Conservation (phyloP, 2,888 invertebrate species). For the Temnothorax unifasciatus region DNA sequence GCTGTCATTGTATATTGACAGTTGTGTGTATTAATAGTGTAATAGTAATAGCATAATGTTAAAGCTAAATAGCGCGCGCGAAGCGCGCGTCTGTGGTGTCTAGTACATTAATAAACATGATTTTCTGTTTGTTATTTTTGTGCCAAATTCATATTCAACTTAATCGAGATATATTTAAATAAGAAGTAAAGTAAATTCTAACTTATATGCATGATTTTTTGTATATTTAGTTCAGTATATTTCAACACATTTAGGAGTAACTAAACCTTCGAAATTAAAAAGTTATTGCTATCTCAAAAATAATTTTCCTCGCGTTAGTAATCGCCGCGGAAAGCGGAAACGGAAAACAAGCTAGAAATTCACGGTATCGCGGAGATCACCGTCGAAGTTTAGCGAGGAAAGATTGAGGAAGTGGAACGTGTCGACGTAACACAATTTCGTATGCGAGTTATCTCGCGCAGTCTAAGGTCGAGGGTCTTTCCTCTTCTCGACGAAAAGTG, state of each 20-base stretch:
- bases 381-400: slow-evolving; percentile 43
- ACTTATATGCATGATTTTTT: background rate
- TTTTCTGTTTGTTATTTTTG: background rate
- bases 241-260: background rate
- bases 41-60: no score
- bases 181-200: background rate
- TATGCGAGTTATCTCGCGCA: slow-evolving; percentile 58
- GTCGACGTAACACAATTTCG: slow-evolving; percentile 56
- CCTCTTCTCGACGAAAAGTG: slow-evolving; percentile 63
- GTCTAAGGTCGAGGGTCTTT: slow-evolving; percentile 62
- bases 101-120: background rate
- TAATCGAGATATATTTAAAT: slow-evolving; percentile 14
- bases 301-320: background rate
- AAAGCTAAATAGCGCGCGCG: no score
- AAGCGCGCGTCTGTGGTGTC: no score
- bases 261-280: background rate
- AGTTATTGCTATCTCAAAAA: background rate
- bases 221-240: background rate
- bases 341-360: slow-evolving; percentile 13
- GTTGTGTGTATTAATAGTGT: no score
- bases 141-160: background rate
- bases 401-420: slow-evolving; percentile 67
- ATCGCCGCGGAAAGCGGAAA: background rate
- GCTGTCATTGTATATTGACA: no score
- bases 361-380: slow-evolving; percentile 55